Percentiles rank a stretch among this genome's conserved stretches.
These are phyloP conservation scores for Hypanus sabinus DNA, from an alignment of 2,113 vertebrate species.

Conservation along the genomic window DNA sequence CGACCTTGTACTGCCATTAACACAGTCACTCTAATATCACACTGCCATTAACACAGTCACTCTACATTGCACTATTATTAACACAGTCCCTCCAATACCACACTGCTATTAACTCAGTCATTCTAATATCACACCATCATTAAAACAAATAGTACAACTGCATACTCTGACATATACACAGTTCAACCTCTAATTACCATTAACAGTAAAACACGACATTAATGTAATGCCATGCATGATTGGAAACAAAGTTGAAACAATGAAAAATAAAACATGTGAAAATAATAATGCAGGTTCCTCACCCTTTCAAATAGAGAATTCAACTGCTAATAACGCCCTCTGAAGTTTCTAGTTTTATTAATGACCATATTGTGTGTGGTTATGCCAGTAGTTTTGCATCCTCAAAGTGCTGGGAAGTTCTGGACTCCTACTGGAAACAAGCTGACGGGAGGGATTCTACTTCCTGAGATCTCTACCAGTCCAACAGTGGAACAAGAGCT, in stretches of 20 bases:
- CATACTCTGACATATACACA: neutral
- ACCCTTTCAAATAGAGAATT: no score
- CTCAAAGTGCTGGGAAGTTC: no score
- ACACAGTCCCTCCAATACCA: neutral
- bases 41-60: neutral
- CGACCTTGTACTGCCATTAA: neutral
- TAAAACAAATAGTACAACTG: neutral
- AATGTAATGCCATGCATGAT: neutral
- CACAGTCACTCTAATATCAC: neutral
- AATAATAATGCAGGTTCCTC: no score
- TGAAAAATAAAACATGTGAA: no score
- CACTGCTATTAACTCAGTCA: neutral
- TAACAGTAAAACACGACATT: neutral
- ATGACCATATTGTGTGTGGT: no score
- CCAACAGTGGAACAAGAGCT: no score
- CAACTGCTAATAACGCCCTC: no score
- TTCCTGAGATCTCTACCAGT: no score
- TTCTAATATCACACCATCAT: neutral
- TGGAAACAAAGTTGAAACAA: neutral
- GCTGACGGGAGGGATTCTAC: no score
- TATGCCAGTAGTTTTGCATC: no score
- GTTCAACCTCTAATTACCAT: neutral
- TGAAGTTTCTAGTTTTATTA: no score
- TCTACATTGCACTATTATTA: neutral
- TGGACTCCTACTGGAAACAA: no score